Conservation (phyloP, 2,113 vertebrate species). For the Sinocyclocheilus maitianheensis region DNA sequence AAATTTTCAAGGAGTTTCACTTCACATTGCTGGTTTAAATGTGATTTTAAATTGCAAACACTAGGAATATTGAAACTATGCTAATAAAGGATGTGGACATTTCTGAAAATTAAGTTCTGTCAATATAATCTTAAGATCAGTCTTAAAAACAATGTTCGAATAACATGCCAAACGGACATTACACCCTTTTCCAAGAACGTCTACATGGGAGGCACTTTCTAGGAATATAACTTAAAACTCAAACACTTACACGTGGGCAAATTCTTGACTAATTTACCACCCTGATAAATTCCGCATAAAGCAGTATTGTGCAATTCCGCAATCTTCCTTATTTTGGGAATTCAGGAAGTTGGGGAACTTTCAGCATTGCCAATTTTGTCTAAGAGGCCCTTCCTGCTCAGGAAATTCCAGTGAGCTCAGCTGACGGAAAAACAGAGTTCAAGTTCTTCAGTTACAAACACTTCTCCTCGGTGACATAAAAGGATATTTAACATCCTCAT, state of each 20-base stretch:
- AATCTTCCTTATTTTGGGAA: slow-evolving; percentile 40
- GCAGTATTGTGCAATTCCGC: background rate
- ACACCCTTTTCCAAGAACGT: background rate
- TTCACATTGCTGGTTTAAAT: background rate
- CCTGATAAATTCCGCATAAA: slow-evolving; percentile 32
- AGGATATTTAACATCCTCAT: slow-evolving; percentile 23
- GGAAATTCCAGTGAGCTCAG: slow-evolving; percentile 62
- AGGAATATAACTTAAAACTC: background rate
- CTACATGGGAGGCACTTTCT: background rate
- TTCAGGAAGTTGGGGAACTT: slow-evolving; percentile 54
- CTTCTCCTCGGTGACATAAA: slow-evolving; percentile 43
- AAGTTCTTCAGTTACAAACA: slow-evolving; percentile 21
- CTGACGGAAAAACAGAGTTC: slow-evolving; percentile 43
- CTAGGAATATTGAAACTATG: background rate
- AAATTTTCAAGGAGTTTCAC: slow-evolving; percentile 17
- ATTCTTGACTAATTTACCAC: background rate
- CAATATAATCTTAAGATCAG: background rate
- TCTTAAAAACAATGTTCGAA: background rate
- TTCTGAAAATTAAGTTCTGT: no score
- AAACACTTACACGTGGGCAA: background rate
- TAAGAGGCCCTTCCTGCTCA: slow-evolving; percentile 31
- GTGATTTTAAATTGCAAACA: background rate
- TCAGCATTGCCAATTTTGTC: slow-evolving; percentile 17
- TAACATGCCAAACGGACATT: background rate
- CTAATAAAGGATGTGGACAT: background rate